Evolutionary conservation across 2,113 vertebrate genomes (phyloP).

Genomic region (Miniopterus natalensis): DNA sequence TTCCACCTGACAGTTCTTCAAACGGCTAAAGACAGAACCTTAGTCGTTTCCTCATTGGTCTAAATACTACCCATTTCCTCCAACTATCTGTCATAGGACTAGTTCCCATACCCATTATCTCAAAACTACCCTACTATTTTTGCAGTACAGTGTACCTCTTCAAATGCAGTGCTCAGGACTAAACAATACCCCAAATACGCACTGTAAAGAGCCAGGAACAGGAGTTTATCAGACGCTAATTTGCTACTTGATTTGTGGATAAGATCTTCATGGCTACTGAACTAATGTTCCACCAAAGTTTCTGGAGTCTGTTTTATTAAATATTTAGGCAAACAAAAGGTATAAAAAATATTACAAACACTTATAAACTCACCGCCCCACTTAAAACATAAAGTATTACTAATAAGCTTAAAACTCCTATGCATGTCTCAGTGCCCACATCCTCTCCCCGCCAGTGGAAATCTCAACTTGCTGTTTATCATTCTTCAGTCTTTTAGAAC

Average conservation of each 20-base stretch:
- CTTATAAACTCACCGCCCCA: neutral
- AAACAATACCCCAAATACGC: neutral
- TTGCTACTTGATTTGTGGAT: neutral
- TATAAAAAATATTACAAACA: neutral
- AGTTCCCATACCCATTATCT: neutral
- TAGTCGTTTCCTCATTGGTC: neutral
- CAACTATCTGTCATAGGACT: neutral
- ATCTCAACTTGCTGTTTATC: neutral
- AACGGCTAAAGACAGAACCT: neutral
- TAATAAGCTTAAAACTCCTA: neutral
- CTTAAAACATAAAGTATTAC: neutral
- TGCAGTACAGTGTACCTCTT: neutral
- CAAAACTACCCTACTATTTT: neutral
- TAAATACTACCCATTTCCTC: neutral
- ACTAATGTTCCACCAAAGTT: neutral
- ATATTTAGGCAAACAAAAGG: neutral
- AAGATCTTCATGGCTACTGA: neutral
- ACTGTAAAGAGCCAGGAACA: neutral
- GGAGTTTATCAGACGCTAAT: neutral
- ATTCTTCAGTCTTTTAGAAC: constrained; percentile 26
- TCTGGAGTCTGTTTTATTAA: neutral
- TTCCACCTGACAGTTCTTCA: neutral
- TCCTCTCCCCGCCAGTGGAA: neutral
- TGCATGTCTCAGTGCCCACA: neutral
- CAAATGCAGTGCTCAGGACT: neutral